phyloP scores from a whole-genome alignment of 2,797 vertebrate species.

The Spinibarbus caldwelli region DNA sequence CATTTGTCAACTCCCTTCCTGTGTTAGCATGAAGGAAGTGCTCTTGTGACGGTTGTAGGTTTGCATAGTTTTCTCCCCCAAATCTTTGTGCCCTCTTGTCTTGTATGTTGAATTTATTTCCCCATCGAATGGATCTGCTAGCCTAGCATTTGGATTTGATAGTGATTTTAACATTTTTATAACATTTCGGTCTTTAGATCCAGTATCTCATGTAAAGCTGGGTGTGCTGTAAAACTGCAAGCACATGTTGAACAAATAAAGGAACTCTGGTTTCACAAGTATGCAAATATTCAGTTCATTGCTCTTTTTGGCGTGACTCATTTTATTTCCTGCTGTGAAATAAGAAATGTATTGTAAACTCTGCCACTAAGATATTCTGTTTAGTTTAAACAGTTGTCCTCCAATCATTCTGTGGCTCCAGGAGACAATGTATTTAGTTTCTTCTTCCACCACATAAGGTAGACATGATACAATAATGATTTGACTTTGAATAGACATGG shows the following conservation, averaged over 20 bases:
- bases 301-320: no score
- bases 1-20: constrained; percentile 33
- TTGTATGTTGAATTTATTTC: neutral
- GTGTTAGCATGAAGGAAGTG: neutral
- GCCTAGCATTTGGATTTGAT: neutral
- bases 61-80: neutral
- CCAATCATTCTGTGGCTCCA: neutral
- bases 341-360: neutral
- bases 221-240: neutral
- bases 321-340: neutral
- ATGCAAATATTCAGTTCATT: neutral
- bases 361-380: neutral
- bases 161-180: neutral
- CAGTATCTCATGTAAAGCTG: neutral
- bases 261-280: neutral
- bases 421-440: neutral
- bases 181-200: no score
- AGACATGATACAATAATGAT: neutral
- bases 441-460: neutral
- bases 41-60: neutral
- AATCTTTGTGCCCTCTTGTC: neutral
- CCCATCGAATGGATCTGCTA: neutral
- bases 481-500: neutral
- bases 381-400: neutral
- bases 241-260: neutral